Conservation (phyloP, 2,113 vertebrate species). For the Elanoides forficatus region DNA sequence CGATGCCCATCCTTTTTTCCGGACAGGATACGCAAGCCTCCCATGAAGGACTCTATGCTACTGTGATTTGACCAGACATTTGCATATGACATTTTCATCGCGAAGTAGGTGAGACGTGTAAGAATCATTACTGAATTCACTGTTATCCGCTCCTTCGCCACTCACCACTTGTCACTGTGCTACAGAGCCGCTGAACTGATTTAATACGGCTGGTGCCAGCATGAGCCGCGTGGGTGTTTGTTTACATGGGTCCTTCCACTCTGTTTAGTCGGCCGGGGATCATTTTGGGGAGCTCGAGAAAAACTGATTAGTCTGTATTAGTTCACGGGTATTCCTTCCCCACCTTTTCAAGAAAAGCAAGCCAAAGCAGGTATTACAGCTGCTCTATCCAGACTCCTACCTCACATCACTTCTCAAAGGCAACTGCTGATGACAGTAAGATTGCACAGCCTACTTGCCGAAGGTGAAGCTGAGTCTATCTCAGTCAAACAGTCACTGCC, state of each 20-base stretch:
- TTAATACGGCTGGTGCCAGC: not conserved
- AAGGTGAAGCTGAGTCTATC: not conserved
- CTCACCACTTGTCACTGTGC: not conserved
- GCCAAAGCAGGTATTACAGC: not conserved
- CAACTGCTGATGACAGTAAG: not conserved
- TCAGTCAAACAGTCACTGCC: not conserved
- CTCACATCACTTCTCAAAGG: not conserved
- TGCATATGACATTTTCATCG: not conserved
- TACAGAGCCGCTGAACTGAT: not conserved
- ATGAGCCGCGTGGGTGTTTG: not conserved
- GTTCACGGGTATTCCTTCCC: not conserved
- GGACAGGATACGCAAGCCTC: not conserved
- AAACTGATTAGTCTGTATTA: not conserved
- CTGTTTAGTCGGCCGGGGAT: not conserved
- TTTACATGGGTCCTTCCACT: not conserved
- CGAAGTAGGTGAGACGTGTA: not conserved
- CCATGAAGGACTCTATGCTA: not conserved
- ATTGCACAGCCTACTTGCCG: rapidly evolving
- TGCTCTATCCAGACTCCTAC: not conserved
- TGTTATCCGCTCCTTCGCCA: not conserved
- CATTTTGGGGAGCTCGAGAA: not conserved
- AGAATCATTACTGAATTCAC: not conserved
- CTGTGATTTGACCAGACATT: not conserved
- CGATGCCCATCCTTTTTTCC: not conserved
- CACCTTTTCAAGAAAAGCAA: not conserved